Evolutionary conservation across 2,113 vertebrate genomes (phyloP), one percentile per base, ranked within the genome.

Genomic region (Tetraodon nigroviridis): DNA sequence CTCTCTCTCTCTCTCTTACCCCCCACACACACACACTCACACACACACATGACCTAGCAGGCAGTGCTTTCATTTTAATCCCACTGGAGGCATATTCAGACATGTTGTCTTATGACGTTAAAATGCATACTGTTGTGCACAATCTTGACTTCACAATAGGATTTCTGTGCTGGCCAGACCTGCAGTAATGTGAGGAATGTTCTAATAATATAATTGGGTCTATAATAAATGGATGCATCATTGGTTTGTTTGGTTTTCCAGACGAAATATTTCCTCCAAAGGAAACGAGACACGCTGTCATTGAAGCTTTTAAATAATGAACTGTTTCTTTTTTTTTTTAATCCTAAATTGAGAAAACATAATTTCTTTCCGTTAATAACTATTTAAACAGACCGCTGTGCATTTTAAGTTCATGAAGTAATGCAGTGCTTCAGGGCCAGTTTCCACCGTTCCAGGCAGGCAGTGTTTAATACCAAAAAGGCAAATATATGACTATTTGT

Each of bases 81-180:
- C 58, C 7, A 62, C 70, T 56, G 20, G 40, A 74, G 76, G 70
- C 78, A 56, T 42, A 55, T 64, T 63, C 55, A 69, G 59, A 58
- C 62, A 60, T 20, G 22, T 74, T 67, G n/a, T 47, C 7, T 60
- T 62, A 18, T 69, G 71, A 62, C 64, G 75, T 76, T 80, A 71
- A 45, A 48, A 83, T 58, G 65, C 64, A 72, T 51, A 63, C 40
- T 21, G 32, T 51, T 50, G 42, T 45, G 15, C 32, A 37, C 32
- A 5, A 4, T 55, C 63, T 70, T 32, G 32, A 47, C 61, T 47
- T 62, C 47, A 66, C 52, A 60, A 68, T 51, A n/a, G 44, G n/a
- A 37, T 55, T 62, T 57, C 22, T 71, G 24, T 16, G 51, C 63
- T 20, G 68, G 45, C 48, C 68, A 57, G 51, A 42, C 27, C 21